Base-by-base conservation (phyloP, 2,113 vertebrate species). In the Capreolus pygargus region DNA sequence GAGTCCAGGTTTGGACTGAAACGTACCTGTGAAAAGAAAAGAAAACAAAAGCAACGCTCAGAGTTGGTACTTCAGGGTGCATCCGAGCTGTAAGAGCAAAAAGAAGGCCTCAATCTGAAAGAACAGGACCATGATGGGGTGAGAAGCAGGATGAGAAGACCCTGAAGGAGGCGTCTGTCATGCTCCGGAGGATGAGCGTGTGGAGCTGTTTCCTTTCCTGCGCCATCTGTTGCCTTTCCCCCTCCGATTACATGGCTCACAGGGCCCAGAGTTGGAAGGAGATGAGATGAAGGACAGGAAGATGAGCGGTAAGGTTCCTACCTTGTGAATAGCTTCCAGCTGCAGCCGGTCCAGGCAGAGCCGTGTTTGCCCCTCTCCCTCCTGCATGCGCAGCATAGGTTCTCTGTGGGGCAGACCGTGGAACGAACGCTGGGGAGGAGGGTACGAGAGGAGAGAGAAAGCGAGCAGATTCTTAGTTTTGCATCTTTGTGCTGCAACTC, bases 1-100 rank as follows among this genome's bases (percentile, higher is more conserved):
- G 99, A 98, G 96, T 98, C 99, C 99, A 99, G 98, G 99, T 99
- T 99, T 43, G 99, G 99, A 98, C 99, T 99, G 98, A 99, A 99
- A 57, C 99, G 99, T 74, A 99, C 99, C 99, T 99, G 98, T 1
- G 76, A 85, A 96, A 54, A 45, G 27, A 97, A 64, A 9, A 57
- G 21, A 52, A 93, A 84, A 94, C 9, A 78, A 81, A n/a, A 92
- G 47, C 55, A 39, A 90, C 36, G 50, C 33, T 97, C 43, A 92
- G 27, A 17, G 19, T 28, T 87, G 54, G 57, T 92, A 25, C 61
- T 82, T 64, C 64, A 60, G 82, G 50, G 28, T 36, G 27, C 91
- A 11, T 87, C 50, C 19, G 58, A 86, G 7, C 33, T 82, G 3
- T 13, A 45, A 25, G 23, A 81, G 16, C n/a, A n/a, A 50, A 89